phyloP scores from a whole-genome alignment of 1,140 invertebrate species.

The Zaprionus gabonicus region DNA sequence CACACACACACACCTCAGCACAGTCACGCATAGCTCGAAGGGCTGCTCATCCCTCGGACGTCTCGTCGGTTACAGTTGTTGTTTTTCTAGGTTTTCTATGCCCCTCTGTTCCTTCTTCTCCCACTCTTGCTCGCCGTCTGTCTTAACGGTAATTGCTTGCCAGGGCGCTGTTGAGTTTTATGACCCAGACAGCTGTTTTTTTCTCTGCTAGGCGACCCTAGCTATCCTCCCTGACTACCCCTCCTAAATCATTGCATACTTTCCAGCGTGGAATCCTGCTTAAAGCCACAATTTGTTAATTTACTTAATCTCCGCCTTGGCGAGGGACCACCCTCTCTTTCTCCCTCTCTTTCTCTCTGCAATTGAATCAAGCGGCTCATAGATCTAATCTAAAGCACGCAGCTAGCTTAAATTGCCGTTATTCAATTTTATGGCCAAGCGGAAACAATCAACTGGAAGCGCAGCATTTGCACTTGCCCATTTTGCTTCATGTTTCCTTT shows the following conservation, averaged over 20 bases:
- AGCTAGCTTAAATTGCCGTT: slow-evolving; percentile 36
- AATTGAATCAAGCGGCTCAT: slow-evolving; percentile 43
- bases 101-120: slow-evolving; percentile 15
- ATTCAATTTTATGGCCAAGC: slow-evolving; percentile 53
- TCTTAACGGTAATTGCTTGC: slow-evolving; percentile 80
- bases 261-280: slow-evolving; percentile 15
- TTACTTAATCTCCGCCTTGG: slow-evolving; percentile 20
- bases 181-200: slow-evolving; percentile 75
- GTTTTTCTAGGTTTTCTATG: slow-evolving; percentile 23
- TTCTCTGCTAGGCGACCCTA: slow-evolving; percentile 2
- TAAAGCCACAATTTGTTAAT: slow-evolving; percentile 55
- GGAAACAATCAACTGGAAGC: background rate
- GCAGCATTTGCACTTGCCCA: background rate
- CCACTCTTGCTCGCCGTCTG: slow-evolving; percentile 45
- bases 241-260: slow-evolving; percentile 60
- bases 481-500: slow-evolving; percentile 8
- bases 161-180: slow-evolving; percentile 75
- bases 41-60: slow-evolving; percentile 51
- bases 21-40: slow-evolving; percentile 56
- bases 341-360: background rate
- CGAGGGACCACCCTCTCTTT: background rate
- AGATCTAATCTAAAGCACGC: slow-evolving; percentile 46
- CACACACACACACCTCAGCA: slow-evolving; percentile 20
- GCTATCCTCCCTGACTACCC: background rate
- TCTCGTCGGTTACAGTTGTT: slow-evolving; percentile 64